Conservation (phyloP, 1,140 invertebrate genomes). For the Pemphigus obesinymphae region DNA sequence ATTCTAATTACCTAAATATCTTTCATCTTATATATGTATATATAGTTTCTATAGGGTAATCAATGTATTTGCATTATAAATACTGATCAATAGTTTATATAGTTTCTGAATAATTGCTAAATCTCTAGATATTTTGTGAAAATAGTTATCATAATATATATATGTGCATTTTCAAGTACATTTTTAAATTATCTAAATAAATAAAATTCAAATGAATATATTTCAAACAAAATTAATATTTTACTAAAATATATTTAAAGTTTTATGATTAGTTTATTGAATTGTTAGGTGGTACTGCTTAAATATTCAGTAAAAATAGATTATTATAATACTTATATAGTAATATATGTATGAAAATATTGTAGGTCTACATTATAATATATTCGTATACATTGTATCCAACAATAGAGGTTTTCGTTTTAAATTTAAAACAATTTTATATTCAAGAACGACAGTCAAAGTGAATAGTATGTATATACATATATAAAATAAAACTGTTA, state of each 20-base stretch:
- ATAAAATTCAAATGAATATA: too few species aligned
- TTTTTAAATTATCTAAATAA: neutral
- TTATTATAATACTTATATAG: too few species aligned
- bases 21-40: slow-evolving; percentile 1
- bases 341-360: too few species aligned
- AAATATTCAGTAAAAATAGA: too few species aligned
- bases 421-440: neutral
- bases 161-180: neutral
- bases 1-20: neutral
- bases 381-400: too few species aligned
- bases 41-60: neutral
- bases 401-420: neutral
- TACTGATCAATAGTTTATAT: neutral
- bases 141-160: neutral
- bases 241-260: too few species aligned
- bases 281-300: too few species aligned
- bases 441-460: neutral
- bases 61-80: neutral
- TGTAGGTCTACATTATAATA: too few species aligned
- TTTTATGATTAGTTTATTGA: too few species aligned
- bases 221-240: too few species aligned
- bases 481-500: neutral
- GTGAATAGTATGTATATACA: neutral
- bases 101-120: neutral
- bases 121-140: neutral